phyloP scores from a whole-genome alignment of 2,888 invertebrate genomes.

The Amphipyra tragopoginis region DNA sequence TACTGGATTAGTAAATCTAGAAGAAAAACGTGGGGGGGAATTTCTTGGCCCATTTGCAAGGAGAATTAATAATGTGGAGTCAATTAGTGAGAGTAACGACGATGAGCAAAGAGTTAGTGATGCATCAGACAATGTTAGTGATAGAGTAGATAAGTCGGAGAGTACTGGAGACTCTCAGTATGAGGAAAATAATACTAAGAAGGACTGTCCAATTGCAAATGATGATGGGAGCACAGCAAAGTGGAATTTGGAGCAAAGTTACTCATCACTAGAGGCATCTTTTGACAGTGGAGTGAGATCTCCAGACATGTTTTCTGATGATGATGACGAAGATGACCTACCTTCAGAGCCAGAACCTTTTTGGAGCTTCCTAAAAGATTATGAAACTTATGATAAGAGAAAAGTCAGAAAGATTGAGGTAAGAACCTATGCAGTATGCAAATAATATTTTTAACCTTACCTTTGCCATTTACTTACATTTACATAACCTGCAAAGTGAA shows the following conservation, averaged over 20 bases:
- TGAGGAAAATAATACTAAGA: constrained; percentile 71
- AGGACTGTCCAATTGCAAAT: constrained; percentile 53
- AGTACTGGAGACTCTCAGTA: constrained; percentile 79
- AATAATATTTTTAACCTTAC: constrained; percentile 24
- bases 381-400: constrained; percentile 80
- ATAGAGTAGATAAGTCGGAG: constrained; percentile 72
- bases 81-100: constrained; percentile 55
- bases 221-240: constrained; percentile 74
- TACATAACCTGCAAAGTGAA: constrained; percentile 31
- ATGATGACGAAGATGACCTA: constrained; percentile 75
- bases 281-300: constrained; percentile 88
- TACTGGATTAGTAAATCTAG: constrained; percentile 64
- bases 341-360: constrained; percentile 72
- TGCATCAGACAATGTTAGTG: constrained; percentile 65
- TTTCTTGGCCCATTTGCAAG: constrained; percentile 50
- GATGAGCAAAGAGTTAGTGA: constrained; percentile 64
- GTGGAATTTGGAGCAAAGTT: constrained; percentile 83
- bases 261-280: constrained; percentile 83
- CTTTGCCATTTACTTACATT: constrained; percentile 31
- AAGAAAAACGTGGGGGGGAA: constrained; percentile 64
- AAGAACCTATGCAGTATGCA: constrained; percentile 35
- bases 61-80: constrained; percentile 53
- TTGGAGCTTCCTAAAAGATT: constrained; percentile 81
- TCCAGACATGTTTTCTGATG: constrained; percentile 92
- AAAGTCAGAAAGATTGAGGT: constrained; percentile 84